These are phyloP conservation scores for Xiphorhynchus elegans DNA, from an alignment of 2,113 vertebrate genomes.

Conservation along the genomic window DNA sequence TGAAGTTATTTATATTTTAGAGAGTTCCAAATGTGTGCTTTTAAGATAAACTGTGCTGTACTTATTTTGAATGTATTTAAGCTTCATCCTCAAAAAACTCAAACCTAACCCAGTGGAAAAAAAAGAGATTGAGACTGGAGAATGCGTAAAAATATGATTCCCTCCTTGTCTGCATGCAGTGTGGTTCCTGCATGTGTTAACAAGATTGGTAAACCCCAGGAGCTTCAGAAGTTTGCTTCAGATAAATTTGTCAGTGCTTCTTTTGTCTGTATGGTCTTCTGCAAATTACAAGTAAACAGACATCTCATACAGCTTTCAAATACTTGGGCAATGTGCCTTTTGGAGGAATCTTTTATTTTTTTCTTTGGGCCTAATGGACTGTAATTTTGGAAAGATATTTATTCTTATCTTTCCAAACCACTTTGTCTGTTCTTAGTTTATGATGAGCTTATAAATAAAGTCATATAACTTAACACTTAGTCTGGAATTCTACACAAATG, in stretches of 20 bases:
- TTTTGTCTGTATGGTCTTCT: slow-evolving; percentile 2
- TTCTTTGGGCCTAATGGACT: background rate
- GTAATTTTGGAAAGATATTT: background rate
- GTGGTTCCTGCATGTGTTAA: background rate
- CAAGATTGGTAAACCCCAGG: slow-evolving; percentile 25
- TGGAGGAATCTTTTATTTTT: background rate
- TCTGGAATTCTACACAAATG: background rate
- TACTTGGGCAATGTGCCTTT: background rate
- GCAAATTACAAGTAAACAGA: background rate
- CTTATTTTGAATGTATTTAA: slow-evolving; percentile 24
- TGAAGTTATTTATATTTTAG: slow-evolving; percentile 18
- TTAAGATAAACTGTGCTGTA: slow-evolving; percentile 35
- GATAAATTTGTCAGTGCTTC: slow-evolving; percentile 51
- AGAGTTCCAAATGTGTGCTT: slow-evolving; percentile 25
- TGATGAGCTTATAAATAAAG: background rate
- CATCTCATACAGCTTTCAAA: background rate
- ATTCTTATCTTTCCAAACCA: background rate
- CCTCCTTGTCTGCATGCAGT: background rate
- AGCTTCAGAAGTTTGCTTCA: slow-evolving; percentile 48
- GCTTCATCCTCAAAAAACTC: slow-evolving; percentile 11
- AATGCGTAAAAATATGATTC: slow-evolving; percentile 22
- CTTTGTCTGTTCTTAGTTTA: background rate
- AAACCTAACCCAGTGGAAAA: background rate
- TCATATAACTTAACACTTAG: background rate
- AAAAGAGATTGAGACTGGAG: background rate